Conservation (phyloP, 2,888 invertebrate species). For the Drosophila setosimentum region DNA sequence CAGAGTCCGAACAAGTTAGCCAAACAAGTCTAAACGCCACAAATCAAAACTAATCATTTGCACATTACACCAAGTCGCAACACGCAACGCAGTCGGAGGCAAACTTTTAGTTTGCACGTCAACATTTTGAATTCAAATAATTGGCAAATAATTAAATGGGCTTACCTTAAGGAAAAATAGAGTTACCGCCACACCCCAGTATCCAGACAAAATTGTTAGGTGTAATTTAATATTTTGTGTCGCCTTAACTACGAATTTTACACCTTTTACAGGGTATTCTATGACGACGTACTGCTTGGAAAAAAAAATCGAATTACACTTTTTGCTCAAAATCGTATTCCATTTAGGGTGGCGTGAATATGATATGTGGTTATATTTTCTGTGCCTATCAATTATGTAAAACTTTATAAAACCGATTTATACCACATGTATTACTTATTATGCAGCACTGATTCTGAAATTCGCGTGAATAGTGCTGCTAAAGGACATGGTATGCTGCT, state of each 20-base stretch:
- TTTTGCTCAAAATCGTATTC: constrained; percentile 14
- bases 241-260: neutral
- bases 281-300: neutral
- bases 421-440: neutral
- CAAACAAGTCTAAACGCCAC: constrained; percentile 63
- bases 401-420: neutral
- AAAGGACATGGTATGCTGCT: neutral
- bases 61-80: constrained; percentile 54
- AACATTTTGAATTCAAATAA: constrained; percentile 28
- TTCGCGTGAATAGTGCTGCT: neutral
- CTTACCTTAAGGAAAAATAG: neutral
- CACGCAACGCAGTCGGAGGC: constrained; percentile 44
- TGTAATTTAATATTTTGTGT: neutral
- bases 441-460: neutral
- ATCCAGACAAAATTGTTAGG: neutral
- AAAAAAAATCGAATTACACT: neutral
- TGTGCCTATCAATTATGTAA: neutral
- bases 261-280: constrained; percentile 26
- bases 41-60: constrained; percentile 78
- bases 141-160: constrained; percentile 30
- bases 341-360: constrained; percentile 32
- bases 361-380: constrained; percentile 35
- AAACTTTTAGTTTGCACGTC: constrained; percentile 38
- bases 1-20: constrained; percentile 19
- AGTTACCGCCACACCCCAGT: constrained; percentile 8